These are phyloP conservation scores for Triplophysa yarkandensis DNA, from an alignment of 2,797 vertebrate genomes.

Conservation along the genomic window DNA sequence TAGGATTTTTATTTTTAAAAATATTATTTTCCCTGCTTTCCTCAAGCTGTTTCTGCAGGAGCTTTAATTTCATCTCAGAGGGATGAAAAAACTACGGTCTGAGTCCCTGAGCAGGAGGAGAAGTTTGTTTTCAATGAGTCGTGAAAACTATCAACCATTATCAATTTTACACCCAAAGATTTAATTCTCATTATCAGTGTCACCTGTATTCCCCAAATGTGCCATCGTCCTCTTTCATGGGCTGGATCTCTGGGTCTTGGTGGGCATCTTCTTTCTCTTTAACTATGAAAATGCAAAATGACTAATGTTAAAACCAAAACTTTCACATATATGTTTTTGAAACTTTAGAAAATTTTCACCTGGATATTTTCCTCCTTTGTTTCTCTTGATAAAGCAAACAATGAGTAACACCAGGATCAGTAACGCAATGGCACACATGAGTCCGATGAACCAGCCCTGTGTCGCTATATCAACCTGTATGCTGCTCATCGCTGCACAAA, in stretches of 20 bases:
- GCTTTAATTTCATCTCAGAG: conserved; percentile 65
- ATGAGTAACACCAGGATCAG: conserved; percentile 95
- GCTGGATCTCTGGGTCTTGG: conserved; percentile 96
- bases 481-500: conserved; percentile 84
- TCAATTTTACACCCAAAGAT: not conserved
- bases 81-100: conserved; percentile 65
- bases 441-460: conserved; percentile 98
- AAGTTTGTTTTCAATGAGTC: conserved; percentile 41
- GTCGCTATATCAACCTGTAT: conserved; percentile 95
- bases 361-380: conserved; percentile 98
- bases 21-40: conserved; percentile 63
- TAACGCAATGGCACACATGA: conserved; percentile 97
- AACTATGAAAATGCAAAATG: conserved; percentile 70
- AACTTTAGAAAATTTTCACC: conserved; percentile 77
- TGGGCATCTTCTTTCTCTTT: conserved; percentile 99
- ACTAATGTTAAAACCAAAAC: not conserved
- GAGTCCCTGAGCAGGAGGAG: conserved; percentile 62
- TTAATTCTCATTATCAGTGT: conserved; percentile 54
- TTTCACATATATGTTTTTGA: too few species aligned
- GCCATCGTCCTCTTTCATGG: conserved; percentile 98
- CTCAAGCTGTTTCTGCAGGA: conserved; percentile 60
- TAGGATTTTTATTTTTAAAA: conserved; percentile 3
- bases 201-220: conserved; percentile 99
- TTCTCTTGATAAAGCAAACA: conserved; percentile 97
- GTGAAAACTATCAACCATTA: not conserved